Evolutionary conservation across 2,113 vertebrate species (phyloP), one percentile per base, ranked within the genome.

Genomic region (Pelvicachromis taeniatus): DNA sequence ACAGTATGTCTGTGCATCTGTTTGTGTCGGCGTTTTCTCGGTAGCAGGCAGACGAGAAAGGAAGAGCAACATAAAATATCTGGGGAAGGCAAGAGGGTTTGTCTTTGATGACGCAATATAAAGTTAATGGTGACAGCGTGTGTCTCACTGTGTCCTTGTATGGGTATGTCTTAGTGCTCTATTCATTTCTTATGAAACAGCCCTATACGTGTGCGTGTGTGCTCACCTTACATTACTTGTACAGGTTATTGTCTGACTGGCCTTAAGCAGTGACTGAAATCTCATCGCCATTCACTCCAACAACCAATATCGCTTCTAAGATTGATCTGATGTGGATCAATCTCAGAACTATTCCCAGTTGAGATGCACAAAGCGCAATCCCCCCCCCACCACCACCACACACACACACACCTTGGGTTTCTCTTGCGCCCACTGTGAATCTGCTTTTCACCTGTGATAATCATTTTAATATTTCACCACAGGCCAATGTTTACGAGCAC

Each of bases 81-180:
- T 85, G 85, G 83, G 87, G 82, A 91, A 80, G 48, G 61, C 54
- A 84, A 68, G 54, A 42, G 26, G 54, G 53, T 55, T 84, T 83
- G 80, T 88, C 84, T 94, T 93, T 92, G 85, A 93, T 94, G 93
- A 92, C 85, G 93, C 73, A 95, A 91, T 52, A 65, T 21, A 35
- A 38, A 85, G 87, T 84, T 89, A 56, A 80, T 56, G 78, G 59
- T 77, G 63, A 84, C 42, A 68, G 59, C 59, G 23, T 80, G 63
- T 88, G 48, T 80, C 65, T 63, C 70, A 50, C n/a, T 56, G 68
- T n/a, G 23, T 58, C 75, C 21, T 26, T 78, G 23, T 70, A 61
- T 82, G 16, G 9, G 19, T 29, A 75, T 75, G 45, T 52, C 70
- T 75, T 52, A 33, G 75, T 50, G 61, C 35, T 33, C 53, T 23